phyloP scores from a whole-genome alignment of 2,113 vertebrate species.

The Entosphenus tridentatus region DNA sequence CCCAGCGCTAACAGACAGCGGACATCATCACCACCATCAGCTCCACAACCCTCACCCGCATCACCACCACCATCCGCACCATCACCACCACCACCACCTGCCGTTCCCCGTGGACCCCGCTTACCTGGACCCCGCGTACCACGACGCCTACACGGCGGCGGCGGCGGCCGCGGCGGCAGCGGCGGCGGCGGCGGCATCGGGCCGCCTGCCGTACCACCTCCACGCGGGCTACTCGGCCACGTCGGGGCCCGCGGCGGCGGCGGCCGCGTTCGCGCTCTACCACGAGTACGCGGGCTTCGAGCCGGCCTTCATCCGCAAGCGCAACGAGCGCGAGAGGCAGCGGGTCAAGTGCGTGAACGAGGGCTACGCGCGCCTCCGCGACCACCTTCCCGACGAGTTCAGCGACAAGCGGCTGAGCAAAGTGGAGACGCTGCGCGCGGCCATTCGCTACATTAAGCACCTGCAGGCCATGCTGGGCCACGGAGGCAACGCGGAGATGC shows the following conservation, averaged over 20 bases:
- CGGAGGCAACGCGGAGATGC: too few species aligned
- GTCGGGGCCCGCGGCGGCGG: conserved; percentile 30
- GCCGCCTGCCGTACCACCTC: conserved; percentile 24
- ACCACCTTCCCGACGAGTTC: conserved; percentile 30
- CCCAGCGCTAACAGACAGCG: too few species aligned
- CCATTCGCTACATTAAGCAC: background rate
- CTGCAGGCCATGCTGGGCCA: conserved; percentile 9
- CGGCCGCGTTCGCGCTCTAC: too few species aligned
- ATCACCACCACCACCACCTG: conserved; percentile 13
- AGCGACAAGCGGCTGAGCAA: conserved; percentile 18
- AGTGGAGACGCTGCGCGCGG: conserved; percentile 3
- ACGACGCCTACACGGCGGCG: conserved; percentile 14
- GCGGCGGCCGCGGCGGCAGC: too few species aligned
- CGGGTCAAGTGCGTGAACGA: conserved; percentile 45
- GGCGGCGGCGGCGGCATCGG: conserved; percentile 5
- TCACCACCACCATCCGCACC: conserved; percentile 10
- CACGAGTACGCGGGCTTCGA: conserved; percentile 20
- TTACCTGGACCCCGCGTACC: conserved; percentile 18
- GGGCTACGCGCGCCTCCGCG: conserved; percentile 39
- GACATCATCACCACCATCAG: conserved; percentile 13
- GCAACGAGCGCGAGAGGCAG: conserved; percentile 49
- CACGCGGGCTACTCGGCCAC: conserved; percentile 21
- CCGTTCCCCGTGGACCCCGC: conserved; percentile 21
- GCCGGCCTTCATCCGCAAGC: conserved; percentile 44
- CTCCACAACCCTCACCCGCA: conserved; percentile 13